Evolutionary conservation across 2,888 invertebrate species (phyloP).

Genomic region (Volucella inanis): DNA sequence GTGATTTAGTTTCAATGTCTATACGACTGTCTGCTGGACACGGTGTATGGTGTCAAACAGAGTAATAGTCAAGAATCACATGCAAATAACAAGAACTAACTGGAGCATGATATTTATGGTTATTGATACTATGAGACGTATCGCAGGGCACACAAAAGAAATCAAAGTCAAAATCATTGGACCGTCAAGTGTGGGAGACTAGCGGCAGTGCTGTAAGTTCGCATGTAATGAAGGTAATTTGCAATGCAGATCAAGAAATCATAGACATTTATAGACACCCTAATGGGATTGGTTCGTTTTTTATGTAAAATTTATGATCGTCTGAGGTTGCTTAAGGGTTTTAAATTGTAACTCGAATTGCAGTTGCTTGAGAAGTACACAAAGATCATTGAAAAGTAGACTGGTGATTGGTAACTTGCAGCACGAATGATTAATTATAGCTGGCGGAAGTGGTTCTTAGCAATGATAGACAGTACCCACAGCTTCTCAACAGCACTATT

Average conservation of each 20-base stretch:
- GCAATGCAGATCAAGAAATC: background rate
- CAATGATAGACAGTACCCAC: no score
- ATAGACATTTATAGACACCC: constrained; percentile 12
- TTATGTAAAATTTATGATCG: constrained; percentile 34
- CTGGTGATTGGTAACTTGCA: no score
- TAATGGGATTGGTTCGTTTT: constrained; percentile 4
- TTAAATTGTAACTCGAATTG: no score
- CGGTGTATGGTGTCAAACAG: constrained; percentile 46
- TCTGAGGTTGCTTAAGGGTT: constrained; percentile 4
- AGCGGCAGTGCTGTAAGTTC: constrained; percentile 16
- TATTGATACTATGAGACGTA: constrained; percentile 52
- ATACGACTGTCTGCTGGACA: constrained; percentile 66
- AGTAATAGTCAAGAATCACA: constrained; percentile 27
- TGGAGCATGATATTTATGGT: constrained; percentile 73
- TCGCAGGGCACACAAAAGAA: constrained; percentile 32
- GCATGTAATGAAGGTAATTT: constrained; percentile 27
- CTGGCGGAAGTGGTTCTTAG: no score
- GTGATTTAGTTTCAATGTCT: constrained; percentile 65
- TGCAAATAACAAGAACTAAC: constrained; percentile 61
- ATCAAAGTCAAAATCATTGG: constrained; percentile 58
- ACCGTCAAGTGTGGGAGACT: constrained; percentile 63
- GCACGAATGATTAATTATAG: no score
- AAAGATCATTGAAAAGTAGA: no score
- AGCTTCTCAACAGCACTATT: no score
- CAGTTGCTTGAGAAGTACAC: no score